A percentile compares a stretch with the other conserved stretches of the same genome.
These are phyloP conservation scores for Mesorhabditis sp. DNA, from an alignment of 2,888 invertebrate species.

Conservation along the genomic window DNA sequence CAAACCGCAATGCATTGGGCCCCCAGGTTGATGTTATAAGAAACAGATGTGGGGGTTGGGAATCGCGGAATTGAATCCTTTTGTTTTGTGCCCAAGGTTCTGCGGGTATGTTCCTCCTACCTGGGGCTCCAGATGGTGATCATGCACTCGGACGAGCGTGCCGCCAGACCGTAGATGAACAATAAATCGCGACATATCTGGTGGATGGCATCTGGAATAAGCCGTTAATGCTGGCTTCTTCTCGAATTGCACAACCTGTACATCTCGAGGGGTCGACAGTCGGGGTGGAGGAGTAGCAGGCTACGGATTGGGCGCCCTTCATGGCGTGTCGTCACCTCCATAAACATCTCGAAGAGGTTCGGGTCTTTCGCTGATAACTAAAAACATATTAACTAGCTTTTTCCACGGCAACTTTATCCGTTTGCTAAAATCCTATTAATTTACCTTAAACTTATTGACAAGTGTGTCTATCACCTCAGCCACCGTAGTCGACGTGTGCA, in stretches of 20 bases:
- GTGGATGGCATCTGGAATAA: constrained; percentile 74
- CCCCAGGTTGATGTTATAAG: no score
- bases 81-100: constrained; percentile 6
- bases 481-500: constrained; percentile 79
- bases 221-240: background rate
- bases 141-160: constrained; percentile 86
- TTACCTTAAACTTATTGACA: constrained; percentile 71
- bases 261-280: constrained; percentile 81
- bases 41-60: no score
- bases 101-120: constrained; percentile 53
- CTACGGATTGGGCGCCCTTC: constrained; percentile 24
- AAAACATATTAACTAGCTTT: background rate
- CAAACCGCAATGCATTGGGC: no score
- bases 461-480: constrained; percentile 78
- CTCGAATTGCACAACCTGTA: constrained; percentile 67
- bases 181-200: constrained; percentile 81
- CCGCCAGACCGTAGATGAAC: constrained; percentile 78
- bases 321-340: constrained; percentile 63
- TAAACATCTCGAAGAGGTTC: constrained; percentile 84
- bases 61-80: background rate
- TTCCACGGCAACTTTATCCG: background rate
- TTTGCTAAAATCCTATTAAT: constrained; percentile 6
- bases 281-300: constrained; percentile 70
- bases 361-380: constrained; percentile 67
- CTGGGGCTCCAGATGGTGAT: constrained; percentile 80